Base-by-base conservation (phyloP, 1,140 invertebrate genomes). In the Brachionus paranguensis region DNA sequence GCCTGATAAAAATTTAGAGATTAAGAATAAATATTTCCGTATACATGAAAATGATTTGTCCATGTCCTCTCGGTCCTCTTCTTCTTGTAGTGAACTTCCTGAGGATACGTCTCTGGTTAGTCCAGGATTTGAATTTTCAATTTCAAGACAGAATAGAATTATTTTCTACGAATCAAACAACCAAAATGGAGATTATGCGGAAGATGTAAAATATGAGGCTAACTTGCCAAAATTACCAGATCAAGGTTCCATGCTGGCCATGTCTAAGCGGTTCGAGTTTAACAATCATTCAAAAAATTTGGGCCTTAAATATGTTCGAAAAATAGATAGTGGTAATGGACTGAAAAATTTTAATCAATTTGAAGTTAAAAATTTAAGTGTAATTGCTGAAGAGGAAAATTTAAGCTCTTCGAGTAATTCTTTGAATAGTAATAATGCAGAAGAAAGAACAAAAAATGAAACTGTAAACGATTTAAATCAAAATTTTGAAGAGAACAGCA, bases 361-460 rank as follows among this genome's bases (percentile, higher is more conserved):
- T 12, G 43, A 76, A 50, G 14, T 50, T n/a, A 76, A 47, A 24
- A 76, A 76, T 76, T 50, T 76, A 50, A 76, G 72, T 29, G 72
- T 76, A 4, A 76, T 76, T 50, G 27, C 72, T 76, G 72, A 76
- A 76, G 72, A 76, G 33, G 72, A 76, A 27, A 76, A 20, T 50
- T 27, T 76, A 33, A 50, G 17, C 47, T 76, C 72, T 27, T 76
- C 72, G 0, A 50, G 11, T 50, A 24, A 11, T 27, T 76, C 72
- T 11, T 50, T 37, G 24, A 29, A 27, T 17, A 43, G 68, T 72
- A 2, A 72, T 2, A n/a, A 72, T 45, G 68, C 20, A 17, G n/a
- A 72, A 20, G 4, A 37, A 29, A 12, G 17, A 4, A 41, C 17
- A 72, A 20, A 60, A n/a, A 20, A 8, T 60, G n/a, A 55, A 17